Base-by-base conservation (phyloP, 2,113 vertebrate species). In the Scartelaos histophorus region DNA sequence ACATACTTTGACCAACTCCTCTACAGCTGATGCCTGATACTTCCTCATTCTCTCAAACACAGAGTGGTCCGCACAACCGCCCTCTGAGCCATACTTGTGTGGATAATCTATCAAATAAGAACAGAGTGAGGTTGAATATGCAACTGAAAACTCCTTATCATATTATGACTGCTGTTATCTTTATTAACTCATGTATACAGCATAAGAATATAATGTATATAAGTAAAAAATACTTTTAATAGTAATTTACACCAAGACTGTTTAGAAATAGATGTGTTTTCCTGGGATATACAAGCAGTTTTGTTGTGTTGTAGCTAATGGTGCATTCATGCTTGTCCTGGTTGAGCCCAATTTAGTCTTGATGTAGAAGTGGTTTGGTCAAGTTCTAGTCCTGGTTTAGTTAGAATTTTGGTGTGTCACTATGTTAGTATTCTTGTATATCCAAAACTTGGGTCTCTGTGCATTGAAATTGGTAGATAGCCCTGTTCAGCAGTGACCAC, bases 1-100 rank as follows among this genome's bases (percentile, higher is more conserved):
- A 67, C 90, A 84, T 83, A 93, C 94, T 85, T 89, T 74, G 54
- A 35, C 38, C 12, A 82, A 71, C 35, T 95, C 92, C 70, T 95
- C 92, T 72, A 90, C 79, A 71, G 89, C 95, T 21, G 95, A 95
- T 76, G 90, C 88, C 91, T 99, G 98, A 78, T 86, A 88, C 69
- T 74, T 87, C 75, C 16, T 88, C 91, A 92, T 91, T 72, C 76
- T 95, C 89, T 99, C 95, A 85, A 98, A 98, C 38, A 99, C 97
- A 0, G 96, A 93, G 78, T 94, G 94, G 90, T 99, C 95, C 62
- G 97, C 98, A 81, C 97, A 99, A 78, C 97, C 96, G 21, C 97
- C 97, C 83, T 94, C 94, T 54, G 96, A 93, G 76, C 97, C 98
- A 46, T 98, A 97, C 85, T 98, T 98, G 78, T 91, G 86, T 64